Evolutionary conservation across 2,797 vertebrate genomes (phyloP).

Genomic region (Columba guinea): DNA sequence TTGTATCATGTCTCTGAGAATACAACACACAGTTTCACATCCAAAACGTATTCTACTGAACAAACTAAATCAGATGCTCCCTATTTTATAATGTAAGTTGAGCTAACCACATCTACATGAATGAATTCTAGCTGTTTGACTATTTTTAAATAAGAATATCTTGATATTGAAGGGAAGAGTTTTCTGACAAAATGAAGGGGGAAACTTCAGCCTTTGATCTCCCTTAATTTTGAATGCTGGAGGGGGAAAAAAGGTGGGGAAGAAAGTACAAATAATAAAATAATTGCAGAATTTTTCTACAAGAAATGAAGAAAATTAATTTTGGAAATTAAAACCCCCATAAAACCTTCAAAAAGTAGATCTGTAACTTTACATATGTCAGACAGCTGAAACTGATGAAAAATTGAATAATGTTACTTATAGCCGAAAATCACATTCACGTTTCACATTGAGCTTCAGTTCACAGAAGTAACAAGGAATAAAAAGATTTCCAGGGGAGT

Average conservation of each 20-base stretch:
- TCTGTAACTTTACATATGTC: background rate
- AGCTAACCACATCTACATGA: background rate
- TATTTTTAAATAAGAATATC: background rate
- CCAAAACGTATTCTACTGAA: background rate
- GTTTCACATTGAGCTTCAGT: background rate
- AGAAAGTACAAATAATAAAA: background rate
- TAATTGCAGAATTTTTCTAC: background rate
- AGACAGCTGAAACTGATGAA: background rate
- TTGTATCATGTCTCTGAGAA: background rate
- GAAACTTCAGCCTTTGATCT: background rate
- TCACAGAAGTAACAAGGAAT: background rate
- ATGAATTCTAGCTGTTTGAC: background rate
- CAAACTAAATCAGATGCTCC: background rate
- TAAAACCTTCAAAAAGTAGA: background rate
- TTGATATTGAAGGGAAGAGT: background rate
- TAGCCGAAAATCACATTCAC: background rate
- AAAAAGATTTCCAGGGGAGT: background rate
- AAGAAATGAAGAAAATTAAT: background rate
- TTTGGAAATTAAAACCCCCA: background rate
- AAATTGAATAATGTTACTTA: background rate
- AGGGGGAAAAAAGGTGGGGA: fast-evolving
- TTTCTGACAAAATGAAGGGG: background rate
- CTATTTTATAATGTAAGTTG: background rate
- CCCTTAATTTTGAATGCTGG: background rate
- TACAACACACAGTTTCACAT: background rate